A percentile compares a stretch with the other conserved stretches of the same genome.
Evolutionary conservation across 1,140 invertebrate species (phyloP).

Genomic region (Penaeus vannamei): DNA sequence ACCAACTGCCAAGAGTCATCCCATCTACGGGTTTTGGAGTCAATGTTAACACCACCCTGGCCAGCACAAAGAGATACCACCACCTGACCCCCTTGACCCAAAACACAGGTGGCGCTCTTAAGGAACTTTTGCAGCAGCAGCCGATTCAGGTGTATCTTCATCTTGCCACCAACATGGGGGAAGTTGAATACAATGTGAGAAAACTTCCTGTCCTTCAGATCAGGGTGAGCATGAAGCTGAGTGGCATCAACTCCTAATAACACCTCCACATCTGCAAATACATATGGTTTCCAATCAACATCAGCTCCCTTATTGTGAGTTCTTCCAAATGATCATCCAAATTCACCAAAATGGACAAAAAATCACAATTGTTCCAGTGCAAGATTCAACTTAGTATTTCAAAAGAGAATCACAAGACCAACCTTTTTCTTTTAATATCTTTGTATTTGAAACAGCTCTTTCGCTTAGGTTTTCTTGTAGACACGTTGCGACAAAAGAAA

Average conservation of each 20-base stretch:
- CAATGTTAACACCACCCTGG: constrained; percentile 77
- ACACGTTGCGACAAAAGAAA: constrained; percentile 33
- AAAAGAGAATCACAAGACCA: background rate
- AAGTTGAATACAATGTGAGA: constrained; percentile 78
- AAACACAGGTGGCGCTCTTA: constrained; percentile 71
- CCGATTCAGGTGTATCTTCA: constrained; percentile 78
- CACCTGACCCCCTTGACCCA: constrained; percentile 72
- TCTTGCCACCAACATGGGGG: constrained; percentile 79
- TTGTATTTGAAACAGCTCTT: constrained; percentile 32
- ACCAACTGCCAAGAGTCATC: constrained; percentile 79
- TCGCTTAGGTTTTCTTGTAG: constrained; percentile 38
- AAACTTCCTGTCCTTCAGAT: constrained; percentile 70
- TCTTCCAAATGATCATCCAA: too few relatives aligned
- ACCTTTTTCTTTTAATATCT: constrained; percentile 41
- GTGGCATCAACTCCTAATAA: constrained; percentile 54
- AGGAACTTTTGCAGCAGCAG: constrained; percentile 76
- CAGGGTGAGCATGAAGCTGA: constrained; percentile 34
- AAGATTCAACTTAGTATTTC: background rate
- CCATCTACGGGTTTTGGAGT: constrained; percentile 74
- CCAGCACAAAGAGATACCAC: constrained; percentile 77
- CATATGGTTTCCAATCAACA: too few relatives aligned
- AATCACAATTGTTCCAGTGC: background rate
- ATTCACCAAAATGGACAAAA: too few relatives aligned
- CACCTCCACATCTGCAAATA: constrained; percentile 47
- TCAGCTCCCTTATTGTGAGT: too few relatives aligned